Percentiles rank a stretch among this genome's conserved stretches.
phyloP scores from a whole-genome alignment of 1,140 invertebrate genomes.

The Polypedilum pembai region DNA sequence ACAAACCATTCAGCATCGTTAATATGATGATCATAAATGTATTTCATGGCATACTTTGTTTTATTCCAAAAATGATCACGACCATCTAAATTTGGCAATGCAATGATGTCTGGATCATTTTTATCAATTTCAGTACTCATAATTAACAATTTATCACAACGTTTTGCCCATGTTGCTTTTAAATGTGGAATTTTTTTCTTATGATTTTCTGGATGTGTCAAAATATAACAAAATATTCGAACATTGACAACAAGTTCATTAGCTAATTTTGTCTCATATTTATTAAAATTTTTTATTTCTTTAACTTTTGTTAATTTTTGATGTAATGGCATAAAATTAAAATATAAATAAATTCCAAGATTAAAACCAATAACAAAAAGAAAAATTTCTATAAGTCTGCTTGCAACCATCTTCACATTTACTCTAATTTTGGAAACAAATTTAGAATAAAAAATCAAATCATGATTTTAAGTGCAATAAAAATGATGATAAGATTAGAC shows the following conservation, averaged over 20 bases:
- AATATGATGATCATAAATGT: conserved; percentile 70
- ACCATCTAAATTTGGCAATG: conserved; percentile 53
- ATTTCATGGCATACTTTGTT: conserved; percentile 85
- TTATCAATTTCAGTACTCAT: conserved; percentile 67
- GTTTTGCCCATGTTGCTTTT: conserved; percentile 86
- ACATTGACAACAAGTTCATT: conserved; percentile 48
- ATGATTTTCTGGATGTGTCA: conserved; percentile 64
- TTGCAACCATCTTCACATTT: too few relatives aligned
- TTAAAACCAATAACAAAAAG: too few relatives aligned
- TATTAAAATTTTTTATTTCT: too few relatives aligned
- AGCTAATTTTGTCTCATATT: not conserved
- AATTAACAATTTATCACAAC: conserved; percentile 83
- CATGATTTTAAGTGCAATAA: too few relatives aligned
- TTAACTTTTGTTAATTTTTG: too few relatives aligned
- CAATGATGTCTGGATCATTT: conserved; percentile 47
- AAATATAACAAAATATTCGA: conserved; percentile 58
- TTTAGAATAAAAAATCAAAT: too few relatives aligned
- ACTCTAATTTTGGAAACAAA: too few relatives aligned
- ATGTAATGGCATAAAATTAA: too few relatives aligned
- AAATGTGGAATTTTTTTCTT: conserved; percentile 80
- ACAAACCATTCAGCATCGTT: conserved; percentile 85
- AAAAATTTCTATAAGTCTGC: too few relatives aligned
- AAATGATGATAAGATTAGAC: too few relatives aligned
- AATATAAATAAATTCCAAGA: too few relatives aligned
- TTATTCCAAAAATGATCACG: conserved; percentile 88